Base-by-base conservation (phyloP, 2,888 invertebrate species). In the Cataglyphis rosenhaueri region DNA sequence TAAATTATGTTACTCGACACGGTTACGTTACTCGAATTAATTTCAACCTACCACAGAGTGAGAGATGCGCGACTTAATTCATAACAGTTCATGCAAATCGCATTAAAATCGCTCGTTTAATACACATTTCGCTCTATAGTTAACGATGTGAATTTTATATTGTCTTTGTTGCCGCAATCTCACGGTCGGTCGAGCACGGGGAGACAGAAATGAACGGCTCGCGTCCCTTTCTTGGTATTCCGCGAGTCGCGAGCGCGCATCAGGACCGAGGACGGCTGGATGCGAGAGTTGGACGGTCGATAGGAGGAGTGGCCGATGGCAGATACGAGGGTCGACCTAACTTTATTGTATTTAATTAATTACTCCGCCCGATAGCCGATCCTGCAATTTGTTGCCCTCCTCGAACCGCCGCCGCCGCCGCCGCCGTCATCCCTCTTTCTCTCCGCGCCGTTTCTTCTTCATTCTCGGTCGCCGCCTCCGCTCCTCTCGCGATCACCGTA, bases 321-420 rank as follows among this genome's bases (percentile, higher is more conserved):
- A 92, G 93, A 93, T 93, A 93, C 88, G 88, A 91, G 90, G 92
- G 89, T 90, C 90, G 89, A 92, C 91, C 92, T 89, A 92, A 91
- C 91, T 93, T 92, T 92, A 92, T 93, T 92, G 91, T 91, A 91
- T 92, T 93, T 92, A 92, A 93, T 93, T 93, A 93, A 93, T 93
- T 92, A 93, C 92, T 92, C 89, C 85, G 89, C 85, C 87, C 91
- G 91, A 92, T 92, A 91, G 86, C 89, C 91, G 90, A 91, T 92
- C 92, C 92, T 91, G 91, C 91, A 93, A 93, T 92, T 92, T 92
- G 92, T 91, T 52, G 89, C 89, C 85, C 88, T 87, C 87, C 86
- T 79, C 83, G 62, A 32, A 59, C 62, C 66, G 82, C 73, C 83
- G 68, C 82, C 75, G 38, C 41, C 41, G 41, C 41, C 41, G 65